Conservation (phyloP, 2,113 vertebrate species). For the Galemys pyrenaicus region DNA sequence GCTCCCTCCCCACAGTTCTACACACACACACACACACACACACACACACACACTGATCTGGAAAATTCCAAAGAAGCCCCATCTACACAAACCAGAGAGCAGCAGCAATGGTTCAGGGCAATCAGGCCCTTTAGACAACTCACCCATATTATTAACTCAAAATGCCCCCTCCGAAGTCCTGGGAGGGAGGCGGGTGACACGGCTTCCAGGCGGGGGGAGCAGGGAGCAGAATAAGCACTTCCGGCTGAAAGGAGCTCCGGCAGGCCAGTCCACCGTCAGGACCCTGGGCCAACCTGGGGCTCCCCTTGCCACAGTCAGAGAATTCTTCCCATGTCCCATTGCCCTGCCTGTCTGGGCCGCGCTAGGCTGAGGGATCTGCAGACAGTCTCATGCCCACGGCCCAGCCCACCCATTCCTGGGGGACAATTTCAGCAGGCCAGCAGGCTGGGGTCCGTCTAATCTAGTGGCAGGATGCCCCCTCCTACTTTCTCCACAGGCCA, state of each 20-base stretch:
- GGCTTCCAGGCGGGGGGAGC: background rate
- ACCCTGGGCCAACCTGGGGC: background rate
- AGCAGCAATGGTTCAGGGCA: background rate
- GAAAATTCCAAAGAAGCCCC: constrained; percentile 42
- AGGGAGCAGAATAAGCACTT: background rate
- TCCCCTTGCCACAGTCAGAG: background rate
- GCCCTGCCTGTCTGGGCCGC: background rate
- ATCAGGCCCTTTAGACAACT: background rate
- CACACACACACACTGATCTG: background rate
- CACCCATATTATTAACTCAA: background rate
- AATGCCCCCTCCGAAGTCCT: background rate
- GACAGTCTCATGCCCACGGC: background rate
- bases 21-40: background rate
- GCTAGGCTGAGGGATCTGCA: background rate
- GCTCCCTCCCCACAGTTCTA: background rate
- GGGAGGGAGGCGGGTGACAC: background rate
- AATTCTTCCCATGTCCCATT: background rate
- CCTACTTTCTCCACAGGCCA: background rate
- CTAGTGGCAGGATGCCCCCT: background rate
- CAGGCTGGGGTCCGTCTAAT: background rate
- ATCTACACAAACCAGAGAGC: background rate
- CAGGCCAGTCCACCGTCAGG: background rate
- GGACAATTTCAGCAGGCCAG: background rate
- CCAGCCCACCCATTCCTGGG: background rate
- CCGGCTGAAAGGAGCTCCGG: background rate